These are phyloP conservation scores for Nesogale talazaci DNA, from an alignment of 2,113 vertebrate genomes.

Conservation along the genomic window DNA sequence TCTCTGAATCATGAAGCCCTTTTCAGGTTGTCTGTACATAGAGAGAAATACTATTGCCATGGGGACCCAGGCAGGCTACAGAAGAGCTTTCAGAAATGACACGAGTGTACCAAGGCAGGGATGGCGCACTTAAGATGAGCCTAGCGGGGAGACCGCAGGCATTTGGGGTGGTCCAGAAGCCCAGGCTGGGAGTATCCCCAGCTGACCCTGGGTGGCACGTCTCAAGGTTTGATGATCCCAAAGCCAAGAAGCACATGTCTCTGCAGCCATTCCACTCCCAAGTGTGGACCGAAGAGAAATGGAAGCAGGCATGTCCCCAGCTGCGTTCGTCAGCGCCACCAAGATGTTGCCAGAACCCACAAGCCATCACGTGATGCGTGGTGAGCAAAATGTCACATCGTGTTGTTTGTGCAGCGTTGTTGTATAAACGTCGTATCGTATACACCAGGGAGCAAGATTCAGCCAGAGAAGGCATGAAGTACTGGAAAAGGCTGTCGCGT, in stretches of 20 bases:
- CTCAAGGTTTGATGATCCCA: not conserved
- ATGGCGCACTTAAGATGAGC: not conserved
- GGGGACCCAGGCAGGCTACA: not conserved
- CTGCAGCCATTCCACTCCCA: not conserved
- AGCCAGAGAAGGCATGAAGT: rapidly evolving
- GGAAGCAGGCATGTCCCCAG: not conserved
- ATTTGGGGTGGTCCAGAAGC: not conserved
- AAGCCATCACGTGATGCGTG: rapidly evolving
- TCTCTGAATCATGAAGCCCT: not conserved
- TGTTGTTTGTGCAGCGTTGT: too few relatives aligned
- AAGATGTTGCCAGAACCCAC: not conserved
- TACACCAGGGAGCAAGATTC: rapidly evolving
- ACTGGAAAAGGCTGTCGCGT: too few relatives aligned
- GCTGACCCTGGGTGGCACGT: too few relatives aligned
- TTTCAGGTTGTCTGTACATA: not conserved
- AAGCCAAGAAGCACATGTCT: not conserved
- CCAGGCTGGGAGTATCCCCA: not conserved
- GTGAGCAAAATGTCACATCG: too few relatives aligned
- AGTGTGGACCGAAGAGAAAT: not conserved
- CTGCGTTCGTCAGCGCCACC: rapidly evolving
- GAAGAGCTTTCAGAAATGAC: not conserved
- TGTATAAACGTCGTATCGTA: not conserved
- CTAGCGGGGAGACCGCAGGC: not conserved
- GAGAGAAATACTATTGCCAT: rapidly evolving
- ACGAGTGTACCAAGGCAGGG: rapidly evolving